Evolutionary conservation across 2,888 invertebrate genomes (phyloP), one percentile per base, ranked within the genome.

Genomic region (Aspidiotus rigidus): DNA sequence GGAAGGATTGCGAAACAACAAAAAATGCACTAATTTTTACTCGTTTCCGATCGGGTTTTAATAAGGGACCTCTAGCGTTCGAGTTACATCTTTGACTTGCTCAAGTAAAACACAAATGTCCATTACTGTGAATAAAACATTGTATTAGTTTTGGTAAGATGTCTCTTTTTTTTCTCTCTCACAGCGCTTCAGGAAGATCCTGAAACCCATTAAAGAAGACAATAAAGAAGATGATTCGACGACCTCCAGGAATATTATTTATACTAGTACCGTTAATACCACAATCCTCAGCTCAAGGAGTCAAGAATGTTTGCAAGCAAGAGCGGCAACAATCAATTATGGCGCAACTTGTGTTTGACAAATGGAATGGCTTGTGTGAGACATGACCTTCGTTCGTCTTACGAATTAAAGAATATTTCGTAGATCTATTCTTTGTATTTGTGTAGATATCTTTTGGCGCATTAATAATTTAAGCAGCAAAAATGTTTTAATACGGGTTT

Each of bases 341-440:
- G 67, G 67, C 11, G 67, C 67, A 6, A 67, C 67, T 7, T 67
- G 67, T 53, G 67, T 67, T 39, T 67, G 67, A 67, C 67, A 59
- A 49, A 28, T 67, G 59, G 67, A 67, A 67, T 67, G 67, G 67
- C 67, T 67, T 7, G 67, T 67, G 49, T 67, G 39, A 59, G 49
- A 28, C 49, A 28, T 5, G 28, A 28, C 28, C 28, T 28, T 28
- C 28, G 28, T 28, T 28, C 28, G 28, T 28, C 5, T 28, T 28
- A 5, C 28, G 28, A 28, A 28, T 28, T 28, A 28, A 28, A 28
- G 28, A 28, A 28, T 28, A 28, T 28, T 28, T 28, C 28, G 1
- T 28, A 28, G 28, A 28, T 28, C 28, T 28, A 28, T 28, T 28
- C 28, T 28, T 28, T 28, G 28, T 28, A 28, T 28, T 28, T 28